Conservation (phyloP, 2,888 invertebrate genomes). For the Dysmachus trigonus region DNA sequence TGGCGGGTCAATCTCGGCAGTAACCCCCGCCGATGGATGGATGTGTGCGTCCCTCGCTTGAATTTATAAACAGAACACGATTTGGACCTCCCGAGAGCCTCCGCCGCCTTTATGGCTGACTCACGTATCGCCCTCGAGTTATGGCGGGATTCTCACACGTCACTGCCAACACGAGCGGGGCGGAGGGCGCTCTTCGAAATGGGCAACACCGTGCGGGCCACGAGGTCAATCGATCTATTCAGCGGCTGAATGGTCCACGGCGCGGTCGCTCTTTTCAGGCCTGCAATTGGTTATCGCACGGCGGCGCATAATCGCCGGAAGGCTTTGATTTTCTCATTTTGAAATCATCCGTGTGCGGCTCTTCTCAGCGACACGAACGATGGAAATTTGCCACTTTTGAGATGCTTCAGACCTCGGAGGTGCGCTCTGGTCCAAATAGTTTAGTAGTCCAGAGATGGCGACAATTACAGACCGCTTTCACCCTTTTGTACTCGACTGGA, state of each 20-base stretch:
- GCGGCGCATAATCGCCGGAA: conserved; percentile 20
- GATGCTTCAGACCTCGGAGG: not conserved
- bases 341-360: not conserved
- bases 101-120: conserved; percentile 36
- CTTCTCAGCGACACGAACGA: not conserved
- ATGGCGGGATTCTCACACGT: conserved; percentile 44
- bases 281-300: conserved; percentile 19
- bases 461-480: not conserved
- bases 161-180: not conserved
- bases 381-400: not conserved
- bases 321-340: conserved; percentile 10
- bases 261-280: not conserved
- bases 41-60: conserved; percentile 21
- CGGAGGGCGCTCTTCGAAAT: not conserved
- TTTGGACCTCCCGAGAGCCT: conserved; percentile 8
- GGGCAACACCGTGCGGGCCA: conserved; percentile 47
- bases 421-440: not conserved
- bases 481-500: not conserved
- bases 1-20: conserved; percentile 22
- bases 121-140: conserved; percentile 45
- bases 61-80: conserved; percentile 39
- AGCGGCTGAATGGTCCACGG: not conserved
- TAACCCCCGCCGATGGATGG: not conserved
- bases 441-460: not conserved
- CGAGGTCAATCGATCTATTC: conserved; percentile 46